These are phyloP conservation scores for Cervus canadensis DNA, from an alignment of 2,113 vertebrate species.

Conservation along the genomic window DNA sequence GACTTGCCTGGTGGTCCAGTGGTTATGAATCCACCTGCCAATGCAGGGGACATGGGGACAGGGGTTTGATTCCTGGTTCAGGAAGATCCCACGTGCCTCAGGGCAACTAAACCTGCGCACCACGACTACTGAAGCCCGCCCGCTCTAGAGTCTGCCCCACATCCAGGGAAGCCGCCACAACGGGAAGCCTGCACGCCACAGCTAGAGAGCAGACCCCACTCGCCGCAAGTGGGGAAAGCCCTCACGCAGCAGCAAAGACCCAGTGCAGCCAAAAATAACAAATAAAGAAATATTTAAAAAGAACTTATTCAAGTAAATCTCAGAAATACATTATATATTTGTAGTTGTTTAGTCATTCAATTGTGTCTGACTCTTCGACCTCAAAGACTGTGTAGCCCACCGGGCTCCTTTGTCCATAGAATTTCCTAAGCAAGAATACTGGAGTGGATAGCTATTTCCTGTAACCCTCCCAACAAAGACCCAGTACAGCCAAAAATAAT, in stretches of 20 bases:
- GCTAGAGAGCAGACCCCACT: background rate
- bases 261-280: background rate
- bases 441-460: background rate
- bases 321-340: background rate
- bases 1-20: background rate
- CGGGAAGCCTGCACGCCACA: background rate
- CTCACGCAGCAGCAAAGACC: background rate
- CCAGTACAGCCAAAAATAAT: background rate
- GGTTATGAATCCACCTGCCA: background rate
- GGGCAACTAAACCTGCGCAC: background rate
- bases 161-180: accelerated
- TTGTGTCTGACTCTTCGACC: background rate
- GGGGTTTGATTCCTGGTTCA: background rate
- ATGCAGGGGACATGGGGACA: background rate
- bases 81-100: background rate
- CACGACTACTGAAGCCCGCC: background rate
- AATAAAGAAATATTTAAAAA: background rate
- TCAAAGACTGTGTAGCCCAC: background rate
- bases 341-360: background rate
- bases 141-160: accelerated
- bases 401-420: background rate
- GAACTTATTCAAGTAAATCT: background rate
- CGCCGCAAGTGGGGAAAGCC: background rate
- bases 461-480: background rate
- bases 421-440: background rate